Evolutionary conservation across 2,888 invertebrate species (phyloP), one percentile per base, ranked within the genome.

Genomic region (Mamestra brassicae): DNA sequence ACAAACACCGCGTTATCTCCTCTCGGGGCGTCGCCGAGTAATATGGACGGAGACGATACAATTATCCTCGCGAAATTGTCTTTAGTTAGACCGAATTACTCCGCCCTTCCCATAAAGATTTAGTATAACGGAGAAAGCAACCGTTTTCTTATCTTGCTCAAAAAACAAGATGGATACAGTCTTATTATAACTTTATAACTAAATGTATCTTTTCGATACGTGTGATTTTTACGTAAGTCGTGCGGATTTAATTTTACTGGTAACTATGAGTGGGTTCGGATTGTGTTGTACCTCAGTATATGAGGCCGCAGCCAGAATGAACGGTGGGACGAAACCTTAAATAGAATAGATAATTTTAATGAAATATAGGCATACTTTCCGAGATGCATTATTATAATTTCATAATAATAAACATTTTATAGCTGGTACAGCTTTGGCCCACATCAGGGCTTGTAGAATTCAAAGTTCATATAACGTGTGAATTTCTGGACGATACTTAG

Each of bases 61-160:
- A 90, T 90, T 90, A 90, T 89, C 87, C 78, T 76, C 74, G 67
- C 55, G 85, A 84, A 89, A 90, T 90, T 89, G 91, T 89, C 89
- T 88, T 88, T 85, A 89, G 83, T 83, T 83, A 86, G 83, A 81
- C 74, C 70, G 78, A 87, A 88, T 90, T 85, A 87, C 84, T 81
- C 81, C 78, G 74, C 78, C 87, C 82, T 77, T 74, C 62, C 69
- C 88, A 83, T 87, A 81, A 88, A 87, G 84, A 89, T 90, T 89
- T 86, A 87, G 87, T 87, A 78, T 85, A 85, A 84, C 74, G 76
- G 61, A 74, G 70, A 63, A 68, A 77, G 78, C 63, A 76, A 71
- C 78, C 71, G 64, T 80, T 79, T 78, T 68, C 78, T 82, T 87
- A 83, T 86, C 70, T 78, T 67, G 65, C 52, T 58, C 66, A 67